Evolutionary conservation across 2,797 vertebrate species (phyloP), one percentile per base, ranked within the genome.

Genomic region (Takifugu rubripes): DNA sequence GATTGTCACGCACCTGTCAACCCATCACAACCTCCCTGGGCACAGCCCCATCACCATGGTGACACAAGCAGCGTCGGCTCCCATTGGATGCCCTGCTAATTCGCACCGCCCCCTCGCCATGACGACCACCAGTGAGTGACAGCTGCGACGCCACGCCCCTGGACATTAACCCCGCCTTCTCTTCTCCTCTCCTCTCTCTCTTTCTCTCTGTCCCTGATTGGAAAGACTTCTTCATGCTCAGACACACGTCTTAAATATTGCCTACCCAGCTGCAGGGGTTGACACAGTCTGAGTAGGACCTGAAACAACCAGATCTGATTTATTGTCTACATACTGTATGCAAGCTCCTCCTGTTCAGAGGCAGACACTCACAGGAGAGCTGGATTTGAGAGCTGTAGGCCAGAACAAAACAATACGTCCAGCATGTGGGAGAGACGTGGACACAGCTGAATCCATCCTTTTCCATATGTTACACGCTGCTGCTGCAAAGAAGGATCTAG

Each of bases 1-100:
- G 93, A 94, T 93, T 94, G 94, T 95, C 95, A 94, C 92, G 92
- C 94, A 95, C 95, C 94, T 95, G 94, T 96, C 94, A 96, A 95
- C 93, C 93, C 94, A 95, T 96, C 95, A 94, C 94, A 94, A 91
- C 93, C 93, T 94, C 93, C 91, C 91, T 86, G 84, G 93, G 93
- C 92, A 94, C 94, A 92, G 93, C 94, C 94, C 93, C 93, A 92
- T 97, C 95, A 93, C 95, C 94, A 97, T 95, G 90, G 95, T 85
- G 92, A 98, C 96, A 90, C 92, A 75, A 83, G 89, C 91, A 91
- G 92, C 92, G 90, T 91, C 91, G 82, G 70, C 84, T 87, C 78
- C 91, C 81, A 96, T 95, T 97, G 95, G 95, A 90, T 91, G 84
- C 75, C 82, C 86, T 76, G 77, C 75, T 74, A 71, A 74, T 81